Evolutionary conservation across 1,140 invertebrate genomes (phyloP), one percentile per base, ranked within the genome.

Genomic region (Pogonomyrmex californicus): DNA sequence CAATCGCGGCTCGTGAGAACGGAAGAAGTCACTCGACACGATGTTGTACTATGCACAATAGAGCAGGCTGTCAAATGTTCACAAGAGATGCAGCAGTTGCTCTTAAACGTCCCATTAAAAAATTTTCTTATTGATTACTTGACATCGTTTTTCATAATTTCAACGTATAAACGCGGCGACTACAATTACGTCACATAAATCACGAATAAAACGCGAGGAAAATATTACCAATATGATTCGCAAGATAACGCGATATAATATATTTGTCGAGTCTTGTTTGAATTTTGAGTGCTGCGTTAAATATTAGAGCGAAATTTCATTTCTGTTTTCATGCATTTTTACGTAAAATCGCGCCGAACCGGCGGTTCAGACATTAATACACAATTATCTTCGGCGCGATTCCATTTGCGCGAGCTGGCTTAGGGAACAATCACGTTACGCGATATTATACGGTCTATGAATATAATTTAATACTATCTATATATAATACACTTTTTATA

Each of bases 1-100:
- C 89, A 90, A 90, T 90, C 89, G 82, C 6, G 75, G 68, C 58
- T 78, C 89, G 88, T 90, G 88, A 90, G 89, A 90, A 82, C 89
- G 89, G 81, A 90, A 90, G 86, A 82, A 90, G 81, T 88, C 88
- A 90, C 88, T 82, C 86, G 81, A 81, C 81, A 83, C 81, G 79
- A 87, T 76, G 47, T 77, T 76, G 47, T 77, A 14, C 68, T 17
- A 14, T 54, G 36, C 36, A 23, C 56, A 10, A 65, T 56, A 47
- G 36, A 51, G 17, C 56, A 23, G 41, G 12, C 38, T 65, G 71
- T 71, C 56, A 68, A 87, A 87, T 90, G 65, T 75, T 81, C 73
- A 58, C 62, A 49, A 63, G 44, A 9, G 23, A 30, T 5, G 33
- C 3, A 7, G 60, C 76, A 7, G 60, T 60, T 33, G 30, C 44